A percentile compares a stretch with the other conserved stretches of the same genome.
phyloP scores from a whole-genome alignment of 92 coral and sea anemone genomes.

The Epizoanthus scotinus region DNA sequence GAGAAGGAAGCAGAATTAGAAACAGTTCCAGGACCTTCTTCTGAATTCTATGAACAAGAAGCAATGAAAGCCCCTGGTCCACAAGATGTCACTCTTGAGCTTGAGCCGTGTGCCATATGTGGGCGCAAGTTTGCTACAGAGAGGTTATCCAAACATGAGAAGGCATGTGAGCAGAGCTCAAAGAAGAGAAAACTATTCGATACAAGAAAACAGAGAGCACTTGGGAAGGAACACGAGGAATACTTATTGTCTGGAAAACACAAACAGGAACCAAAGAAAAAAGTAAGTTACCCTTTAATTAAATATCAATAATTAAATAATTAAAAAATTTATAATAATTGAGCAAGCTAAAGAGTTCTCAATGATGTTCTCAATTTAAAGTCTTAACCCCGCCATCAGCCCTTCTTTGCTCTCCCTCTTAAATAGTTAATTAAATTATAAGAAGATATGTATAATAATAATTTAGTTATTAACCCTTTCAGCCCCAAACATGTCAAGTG shows the following conservation, averaged over 20 bases:
- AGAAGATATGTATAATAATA: too few species aligned
- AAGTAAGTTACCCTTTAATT: constrained; percentile 34
- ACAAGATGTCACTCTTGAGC: constrained; percentile 44
- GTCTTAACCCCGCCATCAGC: too few species aligned
- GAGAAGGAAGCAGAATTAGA: constrained; percentile 32
- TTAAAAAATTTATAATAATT: too few species aligned
- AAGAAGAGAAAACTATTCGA: constrained; percentile 83
- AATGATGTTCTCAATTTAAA: too few species aligned
- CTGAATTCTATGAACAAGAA: constrained; percentile 56
- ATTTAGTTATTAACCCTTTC: too few species aligned
- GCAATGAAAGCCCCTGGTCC: constrained; percentile 51
- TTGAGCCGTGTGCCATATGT: constrained; percentile 81
- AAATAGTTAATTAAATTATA: too few species aligned
- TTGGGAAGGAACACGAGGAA: constrained; percentile 80
- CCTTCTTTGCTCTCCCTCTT: too few species aligned
- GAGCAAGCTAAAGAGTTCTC: too few species aligned
- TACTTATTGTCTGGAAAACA: constrained; percentile 67
- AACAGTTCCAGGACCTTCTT: constrained; percentile 44
- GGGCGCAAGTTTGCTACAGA: constrained; percentile 92
- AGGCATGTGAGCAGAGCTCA: constrained; percentile 75
- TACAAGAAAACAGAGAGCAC: constrained; percentile 73
- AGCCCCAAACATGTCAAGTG: too few species aligned
- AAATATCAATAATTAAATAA: too few species aligned
- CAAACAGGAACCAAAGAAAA: constrained; percentile 70
- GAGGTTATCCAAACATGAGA: constrained; percentile 79